These are phyloP conservation scores for Pterostichus madidus DNA, from an alignment of 2,888 invertebrate genomes.

Conservation along the genomic window DNA sequence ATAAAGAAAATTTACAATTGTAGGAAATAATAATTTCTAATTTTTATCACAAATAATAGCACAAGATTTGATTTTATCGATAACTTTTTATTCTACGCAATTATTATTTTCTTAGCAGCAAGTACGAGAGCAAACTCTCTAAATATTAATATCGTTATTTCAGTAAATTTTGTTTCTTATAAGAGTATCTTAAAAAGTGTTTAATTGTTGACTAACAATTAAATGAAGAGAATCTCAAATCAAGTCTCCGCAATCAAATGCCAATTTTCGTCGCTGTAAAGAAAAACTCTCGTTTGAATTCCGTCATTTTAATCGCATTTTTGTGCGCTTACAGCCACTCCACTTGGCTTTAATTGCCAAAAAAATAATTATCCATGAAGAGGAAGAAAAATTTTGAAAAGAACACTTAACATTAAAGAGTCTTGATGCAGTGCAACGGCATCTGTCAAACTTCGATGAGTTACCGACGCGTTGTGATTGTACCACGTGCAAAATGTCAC, in stretches of 20 bases:
- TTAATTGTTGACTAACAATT: conserved; percentile 40
- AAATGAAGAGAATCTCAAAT: conserved; percentile 31
- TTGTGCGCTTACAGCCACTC: conserved; percentile 51
- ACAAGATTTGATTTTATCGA: too few species aligned
- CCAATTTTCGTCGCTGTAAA: conserved; percentile 30
- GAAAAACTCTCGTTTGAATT: conserved; percentile 52
- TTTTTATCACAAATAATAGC: too few species aligned
- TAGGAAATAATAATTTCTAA: too few species aligned
- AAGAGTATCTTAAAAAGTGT: conserved; percentile 34
- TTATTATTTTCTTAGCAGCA: too few species aligned
- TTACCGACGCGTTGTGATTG: conserved; percentile 1
- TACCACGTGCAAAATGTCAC: too few species aligned
- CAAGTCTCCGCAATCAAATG: conserved; percentile 23
- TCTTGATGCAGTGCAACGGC: conserved; percentile 36
- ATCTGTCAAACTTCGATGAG: conserved; percentile 56
- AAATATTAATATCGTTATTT: too few species aligned
- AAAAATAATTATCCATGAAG: conserved; percentile 60
- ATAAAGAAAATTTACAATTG: too few species aligned
- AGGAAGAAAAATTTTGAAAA: conserved; percentile 53
- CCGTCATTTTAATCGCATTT: conserved; percentile 59
- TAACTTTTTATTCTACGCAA: too few species aligned
- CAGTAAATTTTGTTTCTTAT: background rate
- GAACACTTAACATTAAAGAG: conserved; percentile 53
- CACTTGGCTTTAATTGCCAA: conserved; percentile 59
- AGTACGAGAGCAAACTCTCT: too few species aligned